phyloP scores from a whole-genome alignment of 2,797 vertebrate species.

The Artibeus lituratus region DNA sequence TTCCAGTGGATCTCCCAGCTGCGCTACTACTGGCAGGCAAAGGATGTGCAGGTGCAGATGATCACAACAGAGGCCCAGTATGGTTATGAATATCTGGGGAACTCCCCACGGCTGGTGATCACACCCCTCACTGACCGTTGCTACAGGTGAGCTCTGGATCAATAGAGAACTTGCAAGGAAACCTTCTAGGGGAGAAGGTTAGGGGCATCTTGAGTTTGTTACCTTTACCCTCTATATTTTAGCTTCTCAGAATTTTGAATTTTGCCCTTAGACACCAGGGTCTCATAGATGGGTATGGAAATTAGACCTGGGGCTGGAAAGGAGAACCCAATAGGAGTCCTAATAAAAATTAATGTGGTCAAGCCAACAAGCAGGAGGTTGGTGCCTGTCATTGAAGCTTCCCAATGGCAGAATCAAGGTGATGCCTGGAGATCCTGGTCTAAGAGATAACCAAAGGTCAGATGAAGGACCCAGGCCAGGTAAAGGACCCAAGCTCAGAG shows the following conservation, averaged over 20 bases:
- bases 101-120: constrained; percentile 92
- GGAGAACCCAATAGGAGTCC: neutral
- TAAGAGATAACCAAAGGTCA: neutral
- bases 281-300: neutral
- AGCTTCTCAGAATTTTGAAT: neutral
- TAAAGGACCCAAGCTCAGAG: neutral
- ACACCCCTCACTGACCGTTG: constrained; percentile 95
- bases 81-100: constrained; percentile 96
- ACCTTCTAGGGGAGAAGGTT: neutral
- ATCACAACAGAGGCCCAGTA: constrained; percentile 93
- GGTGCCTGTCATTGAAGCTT: neutral
- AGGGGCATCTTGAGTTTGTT: neutral
- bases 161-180: neutral
- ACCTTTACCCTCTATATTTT: neutral
- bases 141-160: constrained; percentile 86
- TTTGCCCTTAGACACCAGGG: neutral
- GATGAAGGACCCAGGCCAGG: neutral
- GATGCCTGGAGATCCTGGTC: neutral
- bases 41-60: constrained; percentile 90
- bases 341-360: neutral
- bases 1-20: constrained; percentile 96
- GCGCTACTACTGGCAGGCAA: constrained; percentile 91
- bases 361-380: neutral
- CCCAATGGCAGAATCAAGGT: neutral
- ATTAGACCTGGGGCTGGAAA: neutral